Base-by-base conservation (phyloP, 2,888 invertebrate genomes). In the Alitta virens region DNA sequence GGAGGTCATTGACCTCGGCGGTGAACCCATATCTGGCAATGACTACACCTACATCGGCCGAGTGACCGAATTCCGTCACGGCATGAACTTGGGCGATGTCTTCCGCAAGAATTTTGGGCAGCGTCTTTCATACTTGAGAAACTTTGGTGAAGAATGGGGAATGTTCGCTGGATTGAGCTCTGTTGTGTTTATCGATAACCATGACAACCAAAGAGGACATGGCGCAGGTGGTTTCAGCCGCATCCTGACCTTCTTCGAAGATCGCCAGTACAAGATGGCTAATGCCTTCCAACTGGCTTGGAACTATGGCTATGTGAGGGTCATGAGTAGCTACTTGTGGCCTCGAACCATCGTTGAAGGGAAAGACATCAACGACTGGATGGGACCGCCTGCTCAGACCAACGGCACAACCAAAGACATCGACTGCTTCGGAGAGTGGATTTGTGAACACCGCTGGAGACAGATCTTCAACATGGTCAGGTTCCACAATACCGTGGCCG, bases 131-230 rank as follows among this genome's bases (percentile, higher is more conserved):
- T 68, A 72, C 60, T 59, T 75, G 60, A 26, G 59, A 51, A 73
- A 71, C 54, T 75, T 71, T 46, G 78, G 79, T 2, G 69, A 72
- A 53, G 71, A 61, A 0, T 82, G 80, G 79, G 72, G 69, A 2
- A 62, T 68, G 42, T 50, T 70, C 24, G 21, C 43, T 2, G 65
- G 68, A 26, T 14, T 55, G 0, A 85, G 61, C 27, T 86, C 90
- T 2, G 72, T 92, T 0, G 87, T 89, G 16, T 92, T 93, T 75
- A 86, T 92, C 60, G 92, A 93, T 74, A 94, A 94, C 80, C 94
- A n/a, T n/a, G n/a, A n/a, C n/a, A n/a, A n/a, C n/a, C n/a, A n/a
- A n/a, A n/a, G n/a, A n/a, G n/a, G n/a, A 94, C 74, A 71, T 55
- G 71, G 71, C 16, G 59, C 56, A 2, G 63, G 66, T 18, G 62